A percentile compares a stretch with the other conserved stretches of the same genome.
Conservation (phyloP, 2,888 invertebrate species). For the Bimastos eiseni region DNA sequence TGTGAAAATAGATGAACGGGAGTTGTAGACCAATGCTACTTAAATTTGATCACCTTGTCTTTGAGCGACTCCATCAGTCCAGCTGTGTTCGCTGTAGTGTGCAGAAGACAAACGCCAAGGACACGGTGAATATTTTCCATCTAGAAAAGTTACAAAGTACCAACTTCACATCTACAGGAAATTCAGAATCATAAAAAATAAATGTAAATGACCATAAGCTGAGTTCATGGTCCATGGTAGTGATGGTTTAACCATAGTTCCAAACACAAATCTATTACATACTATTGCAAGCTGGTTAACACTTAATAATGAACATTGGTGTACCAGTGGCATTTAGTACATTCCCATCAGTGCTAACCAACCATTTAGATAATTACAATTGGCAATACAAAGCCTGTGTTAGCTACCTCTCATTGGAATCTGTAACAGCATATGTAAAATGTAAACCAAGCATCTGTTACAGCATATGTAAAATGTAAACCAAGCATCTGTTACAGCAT, state of each 20-base stretch:
- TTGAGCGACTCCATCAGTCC: constrained; percentile 84
- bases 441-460: background rate
- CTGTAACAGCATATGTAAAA: background rate
- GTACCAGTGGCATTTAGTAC: no score
- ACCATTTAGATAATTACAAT: background rate
- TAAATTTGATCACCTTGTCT: constrained; percentile 69
- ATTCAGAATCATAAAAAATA: background rate
- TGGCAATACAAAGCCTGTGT: background rate
- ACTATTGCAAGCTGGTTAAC: background rate
- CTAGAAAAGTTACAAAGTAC: constrained; percentile 45
- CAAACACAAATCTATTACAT: background rate
- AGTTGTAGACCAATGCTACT: background rate
- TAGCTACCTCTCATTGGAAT: background rate
- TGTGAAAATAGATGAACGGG: background rate
- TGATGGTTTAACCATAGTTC: background rate
- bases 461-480: background rate
- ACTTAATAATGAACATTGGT: no score
- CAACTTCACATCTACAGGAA: background rate
- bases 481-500: background rate
- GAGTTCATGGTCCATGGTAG: background rate
- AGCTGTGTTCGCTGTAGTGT: constrained; percentile 83
- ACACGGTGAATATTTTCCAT: constrained; percentile 78
- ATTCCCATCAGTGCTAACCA: no score
- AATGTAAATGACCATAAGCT: background rate
- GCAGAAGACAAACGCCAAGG: constrained; percentile 80